Evolutionary conservation across 1,140 invertebrate species (phyloP).

Genomic region (Drosophila quadrilineata): DNA sequence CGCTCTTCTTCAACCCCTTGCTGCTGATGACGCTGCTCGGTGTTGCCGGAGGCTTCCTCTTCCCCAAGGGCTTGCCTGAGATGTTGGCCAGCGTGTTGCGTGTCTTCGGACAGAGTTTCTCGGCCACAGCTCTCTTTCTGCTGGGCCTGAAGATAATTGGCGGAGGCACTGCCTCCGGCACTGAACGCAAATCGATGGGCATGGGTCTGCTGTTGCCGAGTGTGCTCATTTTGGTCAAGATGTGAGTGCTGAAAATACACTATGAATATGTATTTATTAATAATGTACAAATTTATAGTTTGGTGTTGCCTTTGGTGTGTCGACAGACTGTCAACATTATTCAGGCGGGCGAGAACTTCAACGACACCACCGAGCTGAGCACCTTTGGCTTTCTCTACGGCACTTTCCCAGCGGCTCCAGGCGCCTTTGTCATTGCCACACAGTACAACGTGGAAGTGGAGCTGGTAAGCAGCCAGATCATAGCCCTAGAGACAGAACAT

Average conservation of each 20-base stretch:
- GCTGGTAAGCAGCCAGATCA: conserved; percentile 84
- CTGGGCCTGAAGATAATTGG: conserved; percentile 97
- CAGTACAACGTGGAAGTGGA: conserved; percentile 93
- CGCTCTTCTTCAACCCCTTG: conserved; percentile 93
- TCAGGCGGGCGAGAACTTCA: conserved; percentile 85
- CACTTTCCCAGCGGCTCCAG: conserved; percentile 96
- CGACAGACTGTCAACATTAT: conserved; percentile 91
- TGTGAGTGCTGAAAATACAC: conserved; percentile 82
- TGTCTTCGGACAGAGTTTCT: conserved; percentile 93
- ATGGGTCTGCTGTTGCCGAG: conserved; percentile 86
- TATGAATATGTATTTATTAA: background rate
- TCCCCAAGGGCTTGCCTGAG: conserved; percentile 89
- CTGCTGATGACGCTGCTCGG: conserved; percentile 96
- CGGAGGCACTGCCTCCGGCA: conserved; percentile 90
- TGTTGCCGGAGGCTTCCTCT: conserved; percentile 92
- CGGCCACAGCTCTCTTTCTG: conserved; percentile 94
- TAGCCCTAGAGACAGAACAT: background rate
- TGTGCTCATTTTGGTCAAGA: conserved; percentile 93
- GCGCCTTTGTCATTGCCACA: conserved; percentile 96
- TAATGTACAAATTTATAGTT: conserved; percentile 82
- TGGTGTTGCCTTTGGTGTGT: conserved; percentile 93
- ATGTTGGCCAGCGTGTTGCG: conserved; percentile 89
- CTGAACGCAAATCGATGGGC: conserved; percentile 66
- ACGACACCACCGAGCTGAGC: conserved; percentile 90
- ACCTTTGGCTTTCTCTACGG: conserved; percentile 98